Percentiles rank a stretch among this genome's conserved stretches.
phyloP scores from a whole-genome alignment of 2,888 invertebrate genomes.

The Monopis laevigella region DNA sequence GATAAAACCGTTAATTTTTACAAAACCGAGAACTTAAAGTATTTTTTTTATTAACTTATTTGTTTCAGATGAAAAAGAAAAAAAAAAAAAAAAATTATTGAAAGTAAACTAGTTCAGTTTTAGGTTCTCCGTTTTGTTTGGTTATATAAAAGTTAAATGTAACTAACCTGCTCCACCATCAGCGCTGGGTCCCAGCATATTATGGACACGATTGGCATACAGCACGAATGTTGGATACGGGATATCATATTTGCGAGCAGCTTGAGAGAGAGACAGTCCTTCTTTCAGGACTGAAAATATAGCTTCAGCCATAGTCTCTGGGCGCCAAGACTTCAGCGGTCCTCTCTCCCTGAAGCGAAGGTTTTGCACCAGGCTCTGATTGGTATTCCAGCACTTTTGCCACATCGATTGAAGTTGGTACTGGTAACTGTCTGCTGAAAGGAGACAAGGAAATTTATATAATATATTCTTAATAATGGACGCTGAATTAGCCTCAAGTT shows the following conservation, averaged over 20 bases:
- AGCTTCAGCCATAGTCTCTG: slow-evolving; percentile 95
- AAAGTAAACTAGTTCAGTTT: too few species aligned
- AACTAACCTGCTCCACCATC: slow-evolving; percentile 87
- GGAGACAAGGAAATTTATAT: slow-evolving; percentile 20
- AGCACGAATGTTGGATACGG: slow-evolving; percentile 94
- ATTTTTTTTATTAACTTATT: too few species aligned
- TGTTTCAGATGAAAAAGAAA: too few species aligned
- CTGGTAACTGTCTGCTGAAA: slow-evolving; percentile 92
- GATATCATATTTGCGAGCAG: slow-evolving; percentile 93
- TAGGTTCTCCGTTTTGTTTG: too few species aligned
- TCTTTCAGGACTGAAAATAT: slow-evolving; percentile 93
- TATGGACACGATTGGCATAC: slow-evolving; percentile 92
- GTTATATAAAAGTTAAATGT: too few species aligned
- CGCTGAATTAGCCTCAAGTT: not conserved
- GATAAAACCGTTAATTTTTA: too few species aligned
- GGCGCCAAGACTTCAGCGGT: slow-evolving; percentile 92
- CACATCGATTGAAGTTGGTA: slow-evolving; percentile 95
- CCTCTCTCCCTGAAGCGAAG: slow-evolving; percentile 91
- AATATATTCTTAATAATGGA: not conserved
- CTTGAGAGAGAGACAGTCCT: slow-evolving; percentile 88
- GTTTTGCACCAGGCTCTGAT: slow-evolving; percentile 90
- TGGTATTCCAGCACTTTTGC: slow-evolving; percentile 96
- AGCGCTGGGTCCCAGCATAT: slow-evolving; percentile 92
- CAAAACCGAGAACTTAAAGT: too few species aligned
- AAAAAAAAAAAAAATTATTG: too few species aligned